Conservation (phyloP, 2,797 vertebrate genomes). For the Eupleurogrammus muticus region DNA sequence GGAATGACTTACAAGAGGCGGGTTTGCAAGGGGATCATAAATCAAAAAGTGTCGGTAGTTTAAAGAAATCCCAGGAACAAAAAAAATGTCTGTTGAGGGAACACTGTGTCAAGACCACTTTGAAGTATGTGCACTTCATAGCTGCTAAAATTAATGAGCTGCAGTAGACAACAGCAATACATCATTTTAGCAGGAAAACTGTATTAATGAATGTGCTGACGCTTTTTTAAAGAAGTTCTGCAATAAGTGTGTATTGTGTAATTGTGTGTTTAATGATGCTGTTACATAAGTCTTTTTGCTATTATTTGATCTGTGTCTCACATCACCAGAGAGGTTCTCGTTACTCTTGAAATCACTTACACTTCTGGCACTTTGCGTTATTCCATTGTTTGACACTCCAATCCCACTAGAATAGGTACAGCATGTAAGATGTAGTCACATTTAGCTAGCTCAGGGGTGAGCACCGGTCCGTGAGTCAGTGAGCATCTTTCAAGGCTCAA, state of each 20-base stretch:
- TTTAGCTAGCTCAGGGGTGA: too few species aligned
- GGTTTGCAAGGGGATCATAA: constrained; percentile 7
- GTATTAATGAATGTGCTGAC: not conserved
- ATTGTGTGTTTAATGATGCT: not conserved
- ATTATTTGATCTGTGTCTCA: not conserved
- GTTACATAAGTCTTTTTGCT: not conserved
- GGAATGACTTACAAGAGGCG: constrained; percentile 5
- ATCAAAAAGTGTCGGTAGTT: not conserved
- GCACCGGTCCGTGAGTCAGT: too few species aligned
- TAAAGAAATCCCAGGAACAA: constrained; percentile 2
- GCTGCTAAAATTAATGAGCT: not conserved
- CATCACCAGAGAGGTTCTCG: not conserved
- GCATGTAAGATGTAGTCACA: too few species aligned
- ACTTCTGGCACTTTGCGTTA: not conserved
- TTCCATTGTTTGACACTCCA: too few species aligned
- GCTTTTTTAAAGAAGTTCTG: not conserved
- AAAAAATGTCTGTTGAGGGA: constrained; percentile 8
- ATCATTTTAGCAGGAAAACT: not conserved
- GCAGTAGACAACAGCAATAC: not conserved
- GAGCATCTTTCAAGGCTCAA: too few species aligned
- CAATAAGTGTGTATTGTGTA: not conserved
- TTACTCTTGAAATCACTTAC: not conserved
- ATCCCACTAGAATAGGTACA: too few species aligned
- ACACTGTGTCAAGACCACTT: not conserved
- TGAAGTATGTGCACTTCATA: constrained; percentile 12